Base-by-base conservation (phyloP, 2,113 vertebrate species). In the Heterocephalus glaber region DNA sequence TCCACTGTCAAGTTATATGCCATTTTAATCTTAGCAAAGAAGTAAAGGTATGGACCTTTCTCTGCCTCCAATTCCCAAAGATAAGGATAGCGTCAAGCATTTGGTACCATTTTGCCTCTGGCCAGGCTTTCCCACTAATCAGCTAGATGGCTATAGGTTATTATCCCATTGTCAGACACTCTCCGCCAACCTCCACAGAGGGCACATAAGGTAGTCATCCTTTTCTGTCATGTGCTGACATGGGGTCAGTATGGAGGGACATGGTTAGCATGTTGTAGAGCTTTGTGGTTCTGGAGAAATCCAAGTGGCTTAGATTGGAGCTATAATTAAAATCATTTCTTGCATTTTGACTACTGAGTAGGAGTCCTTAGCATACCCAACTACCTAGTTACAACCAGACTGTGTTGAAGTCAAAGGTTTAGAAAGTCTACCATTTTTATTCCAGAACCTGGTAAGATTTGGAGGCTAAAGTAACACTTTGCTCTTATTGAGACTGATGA, bases 11-110 rank as follows among this genome's bases (percentile, higher is more conserved):
- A 92, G 24, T 79, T 44, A 60, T 8, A 28, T n/a, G 5, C 20
- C 56, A 28, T 72, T 90, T 89, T 66, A 41, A 87, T 82, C 63
- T 94, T 56, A 90, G 89, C 16, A 65, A 47, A 92, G 41, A 41
- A 60, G 24, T 38, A 12, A 92, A 93, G 86, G 17, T 22, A 44
- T 14, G 6, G 52, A 41, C 14, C 14, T 5, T 20, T 44, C 16
- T 94, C 3, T 88, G n/a, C 44, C 35, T 58, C 14, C 1, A 16
- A 41, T 76, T 83, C 24, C 33, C n/a, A 79, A 47, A 65, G 88
- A 54, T 68, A 41, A 61, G 56, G 47, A 26, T 2, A 2, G 10
- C 26, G 11, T 41, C 12, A 22, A 65, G 30, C 4, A 35, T 30
- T 41, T 79, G 38, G 17, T 80, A 16, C 24, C 2, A 7, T 41